Evolutionary conservation across 1,140 invertebrate species (phyloP).

Genomic region (Maconellicoccus hirsutus): DNA sequence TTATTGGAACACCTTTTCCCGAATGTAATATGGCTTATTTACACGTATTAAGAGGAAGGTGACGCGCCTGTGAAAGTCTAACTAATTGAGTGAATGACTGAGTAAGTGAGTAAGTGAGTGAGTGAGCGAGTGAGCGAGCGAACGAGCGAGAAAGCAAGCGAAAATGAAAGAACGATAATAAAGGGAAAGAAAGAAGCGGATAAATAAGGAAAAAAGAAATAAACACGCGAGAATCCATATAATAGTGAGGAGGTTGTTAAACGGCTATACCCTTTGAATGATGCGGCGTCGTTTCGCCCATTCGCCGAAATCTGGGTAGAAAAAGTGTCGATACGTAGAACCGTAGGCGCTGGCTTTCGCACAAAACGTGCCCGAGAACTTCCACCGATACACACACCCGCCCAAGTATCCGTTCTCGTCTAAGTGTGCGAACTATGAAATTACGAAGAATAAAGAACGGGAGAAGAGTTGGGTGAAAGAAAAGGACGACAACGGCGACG

Average conservation of each 20-base stretch:
- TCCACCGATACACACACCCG: neutral
- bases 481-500: conserved; percentile 6
- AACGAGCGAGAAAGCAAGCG: neutral
- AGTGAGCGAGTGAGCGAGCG: no score
- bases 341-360: neutral
- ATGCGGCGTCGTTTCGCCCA: neutral
- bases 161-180: no score
- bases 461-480: neutral
- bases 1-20: no score
- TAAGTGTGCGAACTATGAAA: neutral
- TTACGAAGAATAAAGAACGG: neutral
- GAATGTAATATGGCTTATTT: no score
- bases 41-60: no score
- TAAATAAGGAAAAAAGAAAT: neutral
- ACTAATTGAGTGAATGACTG: no score
- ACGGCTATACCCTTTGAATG: neutral
- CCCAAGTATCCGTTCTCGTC: neutral
- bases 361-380: neutral
- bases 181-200: neutral
- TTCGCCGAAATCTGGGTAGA: neutral
- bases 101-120: no score
- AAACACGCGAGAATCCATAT: neutral
- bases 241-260: neutral
- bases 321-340: neutral
- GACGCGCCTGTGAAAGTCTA: no score